Evolutionary conservation across 2,113 vertebrate species (phyloP).

Genomic region (Damaliscus lunatus): DNA sequence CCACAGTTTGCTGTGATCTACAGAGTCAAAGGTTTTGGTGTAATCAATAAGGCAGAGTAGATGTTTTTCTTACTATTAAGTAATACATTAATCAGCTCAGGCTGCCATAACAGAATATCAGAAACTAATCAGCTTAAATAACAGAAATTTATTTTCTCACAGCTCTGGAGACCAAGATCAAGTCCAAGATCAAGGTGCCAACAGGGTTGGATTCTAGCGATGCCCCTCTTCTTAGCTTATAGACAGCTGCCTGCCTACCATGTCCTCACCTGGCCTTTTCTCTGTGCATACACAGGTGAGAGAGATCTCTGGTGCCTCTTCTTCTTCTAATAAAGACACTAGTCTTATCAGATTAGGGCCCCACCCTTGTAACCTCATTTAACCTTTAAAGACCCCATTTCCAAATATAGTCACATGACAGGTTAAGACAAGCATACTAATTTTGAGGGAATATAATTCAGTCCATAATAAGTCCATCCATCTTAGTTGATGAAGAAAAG

Average conservation of each 20-base stretch:
- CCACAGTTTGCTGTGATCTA: neutral
- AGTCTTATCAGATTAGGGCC: neutral
- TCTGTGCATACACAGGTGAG: neutral
- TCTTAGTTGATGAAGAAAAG: neutral
- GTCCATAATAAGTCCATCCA: neutral
- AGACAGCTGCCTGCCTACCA: accelerated
- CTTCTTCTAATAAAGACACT: neutral
- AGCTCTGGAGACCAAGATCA: neutral
- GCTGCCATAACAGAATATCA: neutral
- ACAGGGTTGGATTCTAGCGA: neutral
- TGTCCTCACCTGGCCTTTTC: neutral
- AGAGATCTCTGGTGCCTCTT: neutral
- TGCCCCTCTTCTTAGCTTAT: neutral
- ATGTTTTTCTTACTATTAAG: neutral
- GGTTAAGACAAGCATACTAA: neutral
- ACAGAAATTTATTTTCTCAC: neutral
- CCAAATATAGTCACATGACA: neutral
- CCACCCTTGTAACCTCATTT: neutral
- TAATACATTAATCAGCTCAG: neutral
- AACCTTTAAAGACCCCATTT: neutral
- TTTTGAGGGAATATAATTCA: neutral
- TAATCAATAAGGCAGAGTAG: neutral
- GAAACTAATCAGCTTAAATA: neutral
- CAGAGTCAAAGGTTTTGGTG: neutral
- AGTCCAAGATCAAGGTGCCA: neutral